Base-by-base conservation (phyloP, 2,113 vertebrate genomes). In the Synodontis membranacea region DNA sequence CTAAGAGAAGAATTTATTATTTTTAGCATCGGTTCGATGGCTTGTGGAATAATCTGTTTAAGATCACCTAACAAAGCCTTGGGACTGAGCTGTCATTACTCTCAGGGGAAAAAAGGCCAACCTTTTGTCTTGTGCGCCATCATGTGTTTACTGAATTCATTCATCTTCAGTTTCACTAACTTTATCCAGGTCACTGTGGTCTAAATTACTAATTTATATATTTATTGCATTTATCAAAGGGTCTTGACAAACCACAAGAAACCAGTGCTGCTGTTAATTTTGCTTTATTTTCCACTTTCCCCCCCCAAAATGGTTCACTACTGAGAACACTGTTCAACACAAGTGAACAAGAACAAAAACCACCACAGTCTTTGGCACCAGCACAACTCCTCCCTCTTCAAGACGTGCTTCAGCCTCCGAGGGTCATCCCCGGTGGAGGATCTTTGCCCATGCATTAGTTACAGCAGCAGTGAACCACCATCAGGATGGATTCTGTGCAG, bases 271-370 rank as follows among this genome's bases (percentile, higher is more conserved):
- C 93, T 94, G 76, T 58, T 58, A 88, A 92, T 88, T 89, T 86
- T 42, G 93, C 76, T 82, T 87, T 83, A 17, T 75, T 82, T 82
- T 83, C 19, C 21, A 34, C 21, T 75, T 48, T 44, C 19, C n/a
- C n/a, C 37, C 31, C 44, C 52, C 7, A 4, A 82, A 83, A 34
- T 94, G 93, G 94, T 90, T 83, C 92, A 86, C 64, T 39, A 87
- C 88, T 66, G 83, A 60, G 76, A 89, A 85, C 31, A 2, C 76
- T 44, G 50, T 54, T 82, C 81, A 88, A 90, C 86, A 80, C 87
- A 93, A 93, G 84, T 90, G 84, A 92, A 93, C 93, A 92, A 58
- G 85, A 89, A 87, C 84, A 66, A 58, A 81, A 88, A 88, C 62
- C 66, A 68, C 19, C 17, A 89, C 93, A 91, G 48, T 86, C 89